Base-by-base conservation (phyloP, 2,797 vertebrate genomes). In the Gila robusta region DNA sequence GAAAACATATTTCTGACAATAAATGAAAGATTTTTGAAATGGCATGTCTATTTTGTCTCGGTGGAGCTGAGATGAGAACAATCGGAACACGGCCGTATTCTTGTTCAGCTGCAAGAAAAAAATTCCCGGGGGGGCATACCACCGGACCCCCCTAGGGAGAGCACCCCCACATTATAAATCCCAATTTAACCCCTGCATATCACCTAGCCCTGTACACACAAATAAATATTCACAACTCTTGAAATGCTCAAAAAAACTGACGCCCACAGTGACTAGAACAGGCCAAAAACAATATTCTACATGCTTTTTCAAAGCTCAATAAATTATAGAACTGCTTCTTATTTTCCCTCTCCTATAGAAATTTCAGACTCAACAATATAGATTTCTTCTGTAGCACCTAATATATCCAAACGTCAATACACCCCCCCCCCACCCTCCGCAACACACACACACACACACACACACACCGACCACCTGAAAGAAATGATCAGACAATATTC, bases 221-320 rank as follows among this genome's bases (percentile, higher is more conserved):
- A 14, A 14, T 28, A 41, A 74, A 74, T 62, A 72, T 83, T 44
- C 62, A 62, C 23, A 21, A 59, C 49, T 77, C 21, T 37, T 28
- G 47, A 82, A 82, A 52, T 32, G 28, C 28, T 32, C 28, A 32
- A 32, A 49, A 49, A 79, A 84, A 83, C 83, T 71, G 26, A 81
- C 76, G 64, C 44, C 83, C n/a, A 49, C 70, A 74, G 73, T 86
- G 73, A n/a, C n/a, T n/a, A n/a, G n/a, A 85, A 79, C 83, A 94
- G 94, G 90, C 92, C 91, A 94, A 95, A 87, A 56, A 95, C 94
- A 95, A 95, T 95, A 94, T 95, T 94, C 94, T 94, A 94, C 94
- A 95, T 95, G 93, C 93, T 94, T 94, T 94, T 96, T 93, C 92
- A 91, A 92, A 92, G 83, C 91, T 94, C 94, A 93, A 95, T 95